These are phyloP conservation scores for Pemphredon lugubris DNA, from an alignment of 2,888 invertebrate species.

Conservation along the genomic window DNA sequence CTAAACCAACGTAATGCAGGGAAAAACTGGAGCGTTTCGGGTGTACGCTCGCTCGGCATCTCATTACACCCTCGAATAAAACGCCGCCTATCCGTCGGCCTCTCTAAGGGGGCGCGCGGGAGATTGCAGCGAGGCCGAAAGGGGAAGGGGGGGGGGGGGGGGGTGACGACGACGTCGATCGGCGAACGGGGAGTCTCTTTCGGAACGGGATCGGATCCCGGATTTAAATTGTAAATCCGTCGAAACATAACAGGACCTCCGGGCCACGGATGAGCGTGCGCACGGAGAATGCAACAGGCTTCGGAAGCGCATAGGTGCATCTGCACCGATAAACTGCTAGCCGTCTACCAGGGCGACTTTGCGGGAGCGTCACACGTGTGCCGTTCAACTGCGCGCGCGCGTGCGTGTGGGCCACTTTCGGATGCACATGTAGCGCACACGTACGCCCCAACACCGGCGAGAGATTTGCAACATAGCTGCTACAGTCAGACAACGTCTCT, in stretches of 20 bases:
- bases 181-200: constrained; percentile 25
- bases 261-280: constrained; percentile 3
- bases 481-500: constrained; percentile 58
- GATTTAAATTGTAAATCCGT: constrained; percentile 62
- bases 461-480: constrained; percentile 61
- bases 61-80: constrained; percentile 17
- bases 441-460: constrained; percentile 31
- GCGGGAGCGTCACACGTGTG: constrained; percentile 5
- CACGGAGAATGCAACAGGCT: constrained; percentile 62
- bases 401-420: constrained; percentile 25
- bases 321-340: constrained; percentile 33
- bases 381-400: background rate
- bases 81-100: constrained; percentile 16
- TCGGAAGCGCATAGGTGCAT: constrained; percentile 42
- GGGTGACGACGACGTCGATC: too few relatives aligned
- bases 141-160: too few relatives aligned
- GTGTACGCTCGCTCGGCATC: constrained; percentile 6
- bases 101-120: constrained; percentile 3
- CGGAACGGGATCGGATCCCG: constrained; percentile 18
- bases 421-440: constrained; percentile 21
- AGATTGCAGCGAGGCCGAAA: too few relatives aligned
- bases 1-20: background rate
- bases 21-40: background rate
- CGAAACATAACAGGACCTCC: constrained; percentile 37
- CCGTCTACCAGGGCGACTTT: constrained; percentile 3